Percentiles rank a stretch among this genome's conserved stretches.
phyloP scores from a whole-genome alignment of 1,140 invertebrate species.

The Drosophila bocki region DNA sequence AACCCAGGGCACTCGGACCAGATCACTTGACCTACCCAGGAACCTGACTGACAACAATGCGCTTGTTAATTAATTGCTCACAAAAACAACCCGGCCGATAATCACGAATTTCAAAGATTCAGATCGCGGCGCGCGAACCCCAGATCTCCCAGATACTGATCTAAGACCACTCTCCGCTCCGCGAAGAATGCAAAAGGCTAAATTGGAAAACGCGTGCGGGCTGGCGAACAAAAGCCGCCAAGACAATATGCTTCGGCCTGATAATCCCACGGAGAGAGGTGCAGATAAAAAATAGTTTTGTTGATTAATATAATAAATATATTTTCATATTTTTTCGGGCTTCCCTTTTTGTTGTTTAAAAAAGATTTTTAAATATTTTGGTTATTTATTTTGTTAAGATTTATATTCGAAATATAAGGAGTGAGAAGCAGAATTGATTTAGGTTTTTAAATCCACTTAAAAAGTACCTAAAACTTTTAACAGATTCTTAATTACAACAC shows the following conservation, averaged over 20 bases:
- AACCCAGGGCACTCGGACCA: constrained; percentile 4
- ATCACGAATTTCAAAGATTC: constrained; percentile 59
- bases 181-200: constrained; percentile 64
- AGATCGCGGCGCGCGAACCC: constrained; percentile 56
- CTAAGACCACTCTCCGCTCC: constrained; percentile 33
- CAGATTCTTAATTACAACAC: no score
- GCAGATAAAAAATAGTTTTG: constrained; percentile 1
- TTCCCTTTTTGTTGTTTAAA: neutral
- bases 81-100: constrained; percentile 51
- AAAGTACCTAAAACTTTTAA: no score
- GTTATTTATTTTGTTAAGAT: no score
- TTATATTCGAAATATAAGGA: no score
- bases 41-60: constrained; percentile 54
- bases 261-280: constrained; percentile 45
- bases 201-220: constrained; percentile 80
- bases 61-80: constrained; percentile 68
- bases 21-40: constrained; percentile 46
- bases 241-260: constrained; percentile 34
- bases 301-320: neutral
- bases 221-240: constrained; percentile 43
- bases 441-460: no score
- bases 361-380: no score
- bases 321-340: neutral
- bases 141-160: constrained; percentile 66
- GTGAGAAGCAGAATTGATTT: no score